phyloP scores from a whole-genome alignment of 2,797 vertebrate genomes.

The Halcyon chelicuti region DNA sequence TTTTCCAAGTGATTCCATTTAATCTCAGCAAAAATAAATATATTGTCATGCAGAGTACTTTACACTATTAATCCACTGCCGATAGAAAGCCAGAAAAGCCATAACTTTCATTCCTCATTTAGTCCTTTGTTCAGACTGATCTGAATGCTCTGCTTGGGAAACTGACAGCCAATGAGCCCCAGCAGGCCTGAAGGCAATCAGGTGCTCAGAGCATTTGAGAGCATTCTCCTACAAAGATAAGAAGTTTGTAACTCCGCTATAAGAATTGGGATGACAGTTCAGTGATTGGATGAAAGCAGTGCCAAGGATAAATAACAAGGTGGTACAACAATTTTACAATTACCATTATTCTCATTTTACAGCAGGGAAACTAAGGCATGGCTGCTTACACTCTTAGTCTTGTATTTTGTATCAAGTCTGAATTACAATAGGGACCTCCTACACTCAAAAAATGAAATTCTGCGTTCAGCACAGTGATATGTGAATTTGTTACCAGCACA shows the following conservation, averaged over 20 bases:
- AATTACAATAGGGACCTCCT: neutral
- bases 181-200: neutral
- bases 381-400: neutral
- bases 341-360: neutral
- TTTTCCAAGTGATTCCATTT: constrained; percentile 59
- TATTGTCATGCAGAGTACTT: constrained; percentile 24
- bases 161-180: neutral
- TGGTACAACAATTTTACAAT: neutral
- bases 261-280: neutral
- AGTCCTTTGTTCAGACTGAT: neutral
- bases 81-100: neutral
- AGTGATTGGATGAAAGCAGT: neutral
- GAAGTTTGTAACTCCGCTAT: neutral
- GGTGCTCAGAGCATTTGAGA: neutral
- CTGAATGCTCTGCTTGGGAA: neutral
- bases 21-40: constrained; percentile 66
- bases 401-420: neutral
- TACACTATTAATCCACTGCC: constrained; percentile 42
- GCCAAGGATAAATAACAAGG: neutral
- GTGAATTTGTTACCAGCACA: neutral
- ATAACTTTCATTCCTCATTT: neutral
- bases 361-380: neutral
- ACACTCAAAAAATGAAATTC: accelerated
- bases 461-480: neutral
- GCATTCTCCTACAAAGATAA: neutral